phyloP scores from a whole-genome alignment of 2,113 vertebrate genomes.

The Rhinichthys klamathensis region DNA sequence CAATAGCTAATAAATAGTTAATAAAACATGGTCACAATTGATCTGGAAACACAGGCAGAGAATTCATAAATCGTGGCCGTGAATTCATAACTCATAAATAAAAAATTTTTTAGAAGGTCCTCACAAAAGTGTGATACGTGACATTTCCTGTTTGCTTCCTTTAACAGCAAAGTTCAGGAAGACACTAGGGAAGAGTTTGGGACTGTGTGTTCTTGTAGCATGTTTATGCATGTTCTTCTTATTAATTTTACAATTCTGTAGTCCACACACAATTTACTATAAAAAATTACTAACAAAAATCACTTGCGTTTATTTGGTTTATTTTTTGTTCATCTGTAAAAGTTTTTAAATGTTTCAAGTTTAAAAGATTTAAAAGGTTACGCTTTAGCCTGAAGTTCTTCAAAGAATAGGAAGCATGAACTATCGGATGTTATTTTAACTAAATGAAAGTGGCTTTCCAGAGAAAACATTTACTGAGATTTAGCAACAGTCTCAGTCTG shows the following conservation, averaged over 20 bases:
- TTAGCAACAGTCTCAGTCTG: not conserved
- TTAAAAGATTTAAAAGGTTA: not conserved
- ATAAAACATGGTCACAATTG: not conserved
- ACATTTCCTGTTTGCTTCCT: not conserved
- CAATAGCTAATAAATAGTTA: too few relatives aligned
- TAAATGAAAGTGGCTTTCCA: not conserved
- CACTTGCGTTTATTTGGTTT: not conserved
- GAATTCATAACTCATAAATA: too few relatives aligned
- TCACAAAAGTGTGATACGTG: not conserved
- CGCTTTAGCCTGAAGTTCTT: not conserved
- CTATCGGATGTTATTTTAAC: not conserved
- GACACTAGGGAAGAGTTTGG: not conserved
- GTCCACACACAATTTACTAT: not conserved
- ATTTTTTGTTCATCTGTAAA: too few relatives aligned
- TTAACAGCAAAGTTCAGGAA: not conserved
- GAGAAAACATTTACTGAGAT: not conserved
- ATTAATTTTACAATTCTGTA: too few relatives aligned
- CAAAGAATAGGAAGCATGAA: not conserved
- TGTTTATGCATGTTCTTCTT: not conserved
- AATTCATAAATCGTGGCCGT: too few relatives aligned
- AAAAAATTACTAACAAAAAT: not conserved
- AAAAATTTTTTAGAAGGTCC: not conserved
- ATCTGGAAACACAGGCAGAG: not conserved
- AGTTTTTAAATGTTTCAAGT: not conserved
- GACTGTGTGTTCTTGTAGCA: not conserved